Evolutionary conservation across 2,797 vertebrate genomes (phyloP), one percentile per base, ranked within the genome.

Genomic region (Stomatorhinus walkeri): DNA sequence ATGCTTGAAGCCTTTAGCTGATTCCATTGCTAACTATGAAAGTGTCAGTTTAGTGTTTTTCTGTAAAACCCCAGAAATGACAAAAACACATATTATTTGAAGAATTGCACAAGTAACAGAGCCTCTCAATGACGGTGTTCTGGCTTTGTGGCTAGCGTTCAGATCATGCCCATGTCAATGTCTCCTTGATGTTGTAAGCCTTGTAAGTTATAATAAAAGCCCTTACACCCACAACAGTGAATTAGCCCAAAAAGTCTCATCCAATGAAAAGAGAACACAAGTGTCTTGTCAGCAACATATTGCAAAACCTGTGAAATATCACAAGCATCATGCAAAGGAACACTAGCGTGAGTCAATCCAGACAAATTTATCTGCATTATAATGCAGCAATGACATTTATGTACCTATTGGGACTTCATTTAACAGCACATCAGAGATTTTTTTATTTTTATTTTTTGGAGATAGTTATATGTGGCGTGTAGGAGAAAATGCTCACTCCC

Each of bases 351-450:
- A 89, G 88, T 89, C 59, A 48, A 89, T 85, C 54, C 83, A 64
- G 43, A 59, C 54, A 49, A 40, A 89, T 85, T 85, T 68, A 85
- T 89, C 81, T 89, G 88, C 56, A 85, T 89, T 89, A 36, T n/a
- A 43, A 56, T 36, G 64, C 64, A 8, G 61, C 22, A 28, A 43
- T 54, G 84, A 56, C 84, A 87, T 87, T 87, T 72, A 76, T 64
- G 48, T 36, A 43, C 32, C 88, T 87, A 85, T 14, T 3, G 88
- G 88, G 84, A 87, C 48, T 19, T 85, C n/a, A 22, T 76, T 68
- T 68, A 49, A 64, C 46, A 49, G 68, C 49, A 16, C 88, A 48
- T 28, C 32, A 28, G 49, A 24, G 85, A 43, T 64, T 40, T 19
- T 68, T 9, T 54, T 46, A 5, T 49, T 28, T 68, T 43, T 64